A percentile compares a stretch with the other conserved stretches of the same genome.
Evolutionary conservation across 2,113 vertebrate species (phyloP).

Genomic region (Solenodon paradoxus): DNA sequence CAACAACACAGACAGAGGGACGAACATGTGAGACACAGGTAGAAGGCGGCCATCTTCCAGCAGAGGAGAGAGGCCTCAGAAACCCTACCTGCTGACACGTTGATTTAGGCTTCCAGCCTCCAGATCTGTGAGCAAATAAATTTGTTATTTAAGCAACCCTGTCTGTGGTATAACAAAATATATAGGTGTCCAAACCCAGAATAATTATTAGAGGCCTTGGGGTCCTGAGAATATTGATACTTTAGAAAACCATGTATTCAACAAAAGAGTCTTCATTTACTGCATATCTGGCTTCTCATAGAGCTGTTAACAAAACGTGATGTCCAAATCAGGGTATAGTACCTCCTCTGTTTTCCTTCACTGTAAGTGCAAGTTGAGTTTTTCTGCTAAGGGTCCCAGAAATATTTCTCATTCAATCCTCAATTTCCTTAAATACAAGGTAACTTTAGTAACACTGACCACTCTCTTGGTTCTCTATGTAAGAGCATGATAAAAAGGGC

Average conservation of each 20-base stretch:
- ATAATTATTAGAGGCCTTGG: not conserved
- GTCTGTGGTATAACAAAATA: too few relatives aligned
- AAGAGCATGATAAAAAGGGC: too few relatives aligned
- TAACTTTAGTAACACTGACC: not conserved
- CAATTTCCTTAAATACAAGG: not conserved
- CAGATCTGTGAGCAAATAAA: not conserved
- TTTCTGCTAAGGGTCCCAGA: not conserved
- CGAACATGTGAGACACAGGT: not conserved
- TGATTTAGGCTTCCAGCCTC: not conserved
- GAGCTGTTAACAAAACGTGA: not conserved
- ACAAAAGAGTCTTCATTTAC: not conserved
- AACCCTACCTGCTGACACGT: not conserved
- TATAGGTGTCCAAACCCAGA: too few relatives aligned
- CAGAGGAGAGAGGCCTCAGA: not conserved
- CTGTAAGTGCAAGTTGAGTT: not conserved
- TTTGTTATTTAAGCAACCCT: not conserved
- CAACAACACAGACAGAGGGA: not conserved
- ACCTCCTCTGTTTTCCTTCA: not conserved
- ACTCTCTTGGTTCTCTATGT: not conserved
- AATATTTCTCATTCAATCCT: not conserved
- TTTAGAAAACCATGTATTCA: not conserved
- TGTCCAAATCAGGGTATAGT: not conserved
- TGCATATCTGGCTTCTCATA: not conserved
- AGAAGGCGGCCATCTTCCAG: not conserved
- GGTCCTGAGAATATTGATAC: not conserved